A percentile compares a stretch with the other conserved stretches of the same genome.
Conservation (phyloP, 30 jellyfish, hydroid and myxozoan species). For the Mastigias papua region DNA sequence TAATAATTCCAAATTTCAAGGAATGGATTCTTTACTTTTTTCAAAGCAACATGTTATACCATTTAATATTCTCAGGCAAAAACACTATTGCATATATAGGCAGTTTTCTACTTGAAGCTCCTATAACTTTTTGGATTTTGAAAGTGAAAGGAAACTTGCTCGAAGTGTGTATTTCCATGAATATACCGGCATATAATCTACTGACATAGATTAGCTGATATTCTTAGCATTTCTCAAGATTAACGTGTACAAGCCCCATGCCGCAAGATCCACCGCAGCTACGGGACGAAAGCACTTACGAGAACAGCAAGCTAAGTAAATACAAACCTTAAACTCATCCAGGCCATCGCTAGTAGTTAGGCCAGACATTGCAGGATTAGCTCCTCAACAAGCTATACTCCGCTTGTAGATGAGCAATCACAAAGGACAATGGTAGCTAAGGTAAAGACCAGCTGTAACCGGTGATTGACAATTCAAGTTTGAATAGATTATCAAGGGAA, state of each 20-base stretch:
- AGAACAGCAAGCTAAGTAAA: background rate
- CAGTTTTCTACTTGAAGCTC: too few relatives aligned
- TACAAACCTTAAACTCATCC: conserved; percentile 61
- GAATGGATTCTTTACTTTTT: too few relatives aligned
- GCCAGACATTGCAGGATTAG: conserved; percentile 36
- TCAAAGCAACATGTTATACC: too few relatives aligned
- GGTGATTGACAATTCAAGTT: conserved; percentile 23
- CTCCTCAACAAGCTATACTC: background rate
- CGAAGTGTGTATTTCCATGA: too few relatives aligned
- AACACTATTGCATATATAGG: too few relatives aligned
- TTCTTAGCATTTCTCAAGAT: too few relatives aligned
- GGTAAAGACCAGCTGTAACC: conserved; percentile 47
- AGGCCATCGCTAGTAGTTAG: conserved; percentile 67
- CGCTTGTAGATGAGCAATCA: conserved; percentile 33
- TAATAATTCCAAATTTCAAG: too few relatives aligned
- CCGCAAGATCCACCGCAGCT: background rate
- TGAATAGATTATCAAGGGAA: conserved; percentile 42
- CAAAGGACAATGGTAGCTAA: background rate
- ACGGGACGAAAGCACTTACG: background rate
- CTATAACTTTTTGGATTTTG: too few relatives aligned
- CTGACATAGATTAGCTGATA: too few relatives aligned
- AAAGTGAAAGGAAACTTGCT: too few relatives aligned
- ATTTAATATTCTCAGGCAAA: too few relatives aligned
- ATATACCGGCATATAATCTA: too few relatives aligned
- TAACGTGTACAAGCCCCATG: background rate